phyloP scores from a whole-genome alignment of 1,140 invertebrate genomes.

The Sitophilus oryzae region DNA sequence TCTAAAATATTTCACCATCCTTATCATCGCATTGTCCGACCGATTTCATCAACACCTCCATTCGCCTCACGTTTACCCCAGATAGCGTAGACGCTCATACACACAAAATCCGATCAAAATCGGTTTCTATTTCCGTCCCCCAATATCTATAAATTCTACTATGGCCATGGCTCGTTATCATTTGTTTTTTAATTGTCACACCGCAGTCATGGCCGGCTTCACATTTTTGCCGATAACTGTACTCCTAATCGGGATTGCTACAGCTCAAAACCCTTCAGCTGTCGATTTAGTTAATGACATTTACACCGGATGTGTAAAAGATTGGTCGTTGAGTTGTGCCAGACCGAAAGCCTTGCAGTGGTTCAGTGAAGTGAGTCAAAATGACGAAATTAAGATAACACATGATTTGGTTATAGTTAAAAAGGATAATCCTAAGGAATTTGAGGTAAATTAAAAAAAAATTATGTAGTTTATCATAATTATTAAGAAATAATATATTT shows the following conservation, averaged over 20 bases:
- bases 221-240: slow-evolving; percentile 26
- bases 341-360: slow-evolving; percentile 70
- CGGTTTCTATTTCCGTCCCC: slow-evolving; percentile 43
- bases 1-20: not conserved
- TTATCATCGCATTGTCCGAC: not conserved
- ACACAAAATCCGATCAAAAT: too few species aligned
- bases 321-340: slow-evolving; percentile 61
- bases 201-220: slow-evolving; percentile 23
- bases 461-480: slow-evolving; percentile 4
- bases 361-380: slow-evolving; percentile 57
- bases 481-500: slow-evolving; percentile 15
- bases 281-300: slow-evolving; percentile 55
- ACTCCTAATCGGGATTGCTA: slow-evolving; percentile 18
- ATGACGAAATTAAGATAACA: slow-evolving; percentile 65
- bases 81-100: slow-evolving; percentile 30
- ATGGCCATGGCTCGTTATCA: slow-evolving; percentile 23
- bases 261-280: slow-evolving; percentile 45
- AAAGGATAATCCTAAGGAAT: slow-evolving; percentile 47
- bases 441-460: slow-evolving; percentile 34
- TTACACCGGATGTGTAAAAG: slow-evolving; percentile 57
- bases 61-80: slow-evolving; percentile 41
- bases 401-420: slow-evolving; percentile 65
- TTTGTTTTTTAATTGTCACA: slow-evolving; percentile 21
- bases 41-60: slow-evolving; percentile 7
- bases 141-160: slow-evolving; percentile 25